A percentile compares a stretch with the other conserved stretches of the same genome.
These are phyloP conservation scores for Montipora sp. DNA, from an alignment of 64 coral and sea anemone genomes.

Conservation along the genomic window DNA sequence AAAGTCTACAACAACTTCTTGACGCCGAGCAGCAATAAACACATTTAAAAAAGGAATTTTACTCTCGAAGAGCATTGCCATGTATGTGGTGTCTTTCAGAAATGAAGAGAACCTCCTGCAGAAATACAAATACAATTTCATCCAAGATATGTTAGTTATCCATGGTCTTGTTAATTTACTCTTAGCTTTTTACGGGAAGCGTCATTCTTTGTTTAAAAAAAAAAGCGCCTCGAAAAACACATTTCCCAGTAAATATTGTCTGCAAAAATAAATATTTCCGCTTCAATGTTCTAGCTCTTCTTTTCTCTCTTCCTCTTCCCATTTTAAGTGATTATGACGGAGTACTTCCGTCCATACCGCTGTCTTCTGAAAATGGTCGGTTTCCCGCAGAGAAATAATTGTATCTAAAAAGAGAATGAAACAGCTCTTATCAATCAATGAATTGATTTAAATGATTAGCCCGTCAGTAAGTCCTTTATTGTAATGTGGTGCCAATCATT, in stretches of 20 bases:
- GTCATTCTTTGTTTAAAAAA: not conserved
- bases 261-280: not conserved
- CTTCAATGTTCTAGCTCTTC: not conserved
- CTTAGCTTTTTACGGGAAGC: too few species aligned
- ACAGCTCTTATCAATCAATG: not conserved
- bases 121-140: not conserved
- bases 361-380: constrained; percentile 49
- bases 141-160: too few species aligned
- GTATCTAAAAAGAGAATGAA: constrained; percentile 24
- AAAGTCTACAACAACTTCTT: constrained; percentile 18
- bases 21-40: not conserved
- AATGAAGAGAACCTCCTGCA: not conserved
- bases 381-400: constrained; percentile 31
- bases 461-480: not conserved
- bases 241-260: too few species aligned
- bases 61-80: too few species aligned
- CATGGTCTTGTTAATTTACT: too few species aligned
- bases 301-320: not conserved
- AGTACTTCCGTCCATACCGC: constrained; percentile 51
- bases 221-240: not conserved
- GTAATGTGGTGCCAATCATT: too few species aligned
- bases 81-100: too few species aligned
- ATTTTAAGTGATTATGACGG: not conserved
- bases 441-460: not conserved
- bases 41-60: not conserved